Conservation (phyloP, 2,113 vertebrate species). For the Merops nubicus region DNA sequence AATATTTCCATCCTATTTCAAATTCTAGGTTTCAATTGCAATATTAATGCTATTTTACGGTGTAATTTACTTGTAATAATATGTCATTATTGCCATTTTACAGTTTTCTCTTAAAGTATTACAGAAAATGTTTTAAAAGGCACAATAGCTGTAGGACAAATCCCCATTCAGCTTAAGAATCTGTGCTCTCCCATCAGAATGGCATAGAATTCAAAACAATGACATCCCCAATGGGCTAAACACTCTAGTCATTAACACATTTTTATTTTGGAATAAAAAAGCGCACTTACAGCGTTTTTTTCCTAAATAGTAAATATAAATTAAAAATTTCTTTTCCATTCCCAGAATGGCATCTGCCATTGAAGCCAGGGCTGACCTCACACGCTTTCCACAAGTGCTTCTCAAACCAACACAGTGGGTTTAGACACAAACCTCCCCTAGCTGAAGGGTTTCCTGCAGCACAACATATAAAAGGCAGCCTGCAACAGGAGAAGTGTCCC, state of each 20-base stretch:
- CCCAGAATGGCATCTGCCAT: conserved; percentile 69
- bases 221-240: conserved; percentile 70
- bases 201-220: conserved; percentile 78
- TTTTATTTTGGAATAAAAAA: conserved; percentile 74
- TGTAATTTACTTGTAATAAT: conserved; percentile 84
- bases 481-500: neutral
- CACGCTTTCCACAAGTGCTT: fast-evolving
- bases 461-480: fast-evolving
- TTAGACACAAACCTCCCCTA: neutral
- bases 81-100: conserved; percentile 85
- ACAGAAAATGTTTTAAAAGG: conserved; percentile 81
- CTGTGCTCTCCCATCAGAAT: conserved; percentile 72
- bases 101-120: conserved; percentile 82
- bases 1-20: conserved; percentile 82
- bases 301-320: conserved; percentile 66
- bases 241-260: conserved; percentile 71
- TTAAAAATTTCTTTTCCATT: conserved; percentile 54
- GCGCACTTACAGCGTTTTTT: conserved; percentile 48
- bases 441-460: neutral
- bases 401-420: neutral
- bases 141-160: conserved; percentile 71
- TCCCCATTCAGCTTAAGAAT: conserved; percentile 75
- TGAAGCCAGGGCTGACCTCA: conserved; percentile 28
- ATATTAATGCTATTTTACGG: conserved; percentile 81
- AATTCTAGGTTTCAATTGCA: conserved; percentile 83